Percentiles rank a stretch among this genome's conserved stretches.
These are phyloP conservation scores for Lagria hirta DNA, from an alignment of 2,888 invertebrate genomes.

Conservation along the genomic window DNA sequence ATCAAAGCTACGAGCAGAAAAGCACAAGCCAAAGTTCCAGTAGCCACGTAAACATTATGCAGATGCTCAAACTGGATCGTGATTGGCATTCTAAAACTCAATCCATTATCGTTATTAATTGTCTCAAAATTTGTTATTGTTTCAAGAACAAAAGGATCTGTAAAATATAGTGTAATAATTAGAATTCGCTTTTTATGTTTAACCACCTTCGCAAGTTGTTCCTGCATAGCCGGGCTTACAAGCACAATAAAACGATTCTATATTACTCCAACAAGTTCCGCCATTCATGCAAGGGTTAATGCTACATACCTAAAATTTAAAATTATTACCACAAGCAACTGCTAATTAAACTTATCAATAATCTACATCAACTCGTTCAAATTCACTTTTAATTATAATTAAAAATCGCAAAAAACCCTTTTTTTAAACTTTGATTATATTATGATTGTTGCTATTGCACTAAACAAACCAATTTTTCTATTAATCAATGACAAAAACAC, in stretches of 20 bases:
- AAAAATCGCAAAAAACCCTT: too few species aligned
- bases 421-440: too few species aligned
- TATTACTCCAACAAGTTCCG: slow-evolving; percentile 76
- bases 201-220: slow-evolving; percentile 72
- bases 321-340: too few species aligned
- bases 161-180: too few species aligned
- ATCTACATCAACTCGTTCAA: too few species aligned
- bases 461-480: too few species aligned
- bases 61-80: slow-evolving; percentile 64
- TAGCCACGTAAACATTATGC: slow-evolving; percentile 78
- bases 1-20: slow-evolving; percentile 70
- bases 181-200: slow-evolving; percentile 12
- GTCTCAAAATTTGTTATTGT: slow-evolving; percentile 54
- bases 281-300: slow-evolving; percentile 64
- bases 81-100: slow-evolving; percentile 46
- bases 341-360: too few species aligned
- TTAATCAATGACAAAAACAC: too few species aligned
- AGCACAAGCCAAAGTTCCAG: slow-evolving; percentile 73
- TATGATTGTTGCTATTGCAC: too few species aligned
- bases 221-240: slow-evolving; percentile 80
- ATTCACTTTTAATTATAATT: too few species aligned
- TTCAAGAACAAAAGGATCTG: slow-evolving; percentile 72
- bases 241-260: slow-evolving; percentile 75
- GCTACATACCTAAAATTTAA: slow-evolving; percentile 62
- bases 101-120: slow-evolving; percentile 33